These are phyloP conservation scores for Willowsia nigromaculata DNA, from an alignment of 2,888 invertebrate genomes.

Conservation along the genomic window DNA sequence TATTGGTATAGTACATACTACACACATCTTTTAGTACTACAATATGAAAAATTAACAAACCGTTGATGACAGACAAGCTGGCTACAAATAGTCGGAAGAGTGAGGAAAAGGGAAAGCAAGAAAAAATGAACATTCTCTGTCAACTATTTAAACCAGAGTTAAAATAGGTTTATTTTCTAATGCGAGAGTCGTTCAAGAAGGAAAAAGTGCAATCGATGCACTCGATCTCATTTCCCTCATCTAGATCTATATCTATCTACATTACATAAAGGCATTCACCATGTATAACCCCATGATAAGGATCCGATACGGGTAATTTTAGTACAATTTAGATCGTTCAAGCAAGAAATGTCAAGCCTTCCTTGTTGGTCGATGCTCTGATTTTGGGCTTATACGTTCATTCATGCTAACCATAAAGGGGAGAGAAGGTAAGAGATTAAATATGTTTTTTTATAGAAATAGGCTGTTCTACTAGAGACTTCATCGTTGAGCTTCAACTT, in stretches of 20 bases:
- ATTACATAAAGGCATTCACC: background rate
- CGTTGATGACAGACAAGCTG: constrained; percentile 56
- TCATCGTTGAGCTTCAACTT: background rate
- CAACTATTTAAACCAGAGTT: background rate
- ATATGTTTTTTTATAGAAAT: constrained; percentile 19
- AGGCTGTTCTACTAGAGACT: constrained; percentile 20
- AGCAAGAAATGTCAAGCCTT: constrained; percentile 19
- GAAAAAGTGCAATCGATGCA: constrained; percentile 31
- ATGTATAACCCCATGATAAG: background rate
- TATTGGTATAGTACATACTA: background rate
- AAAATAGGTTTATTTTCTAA: constrained; percentile 9
- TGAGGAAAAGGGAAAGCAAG: background rate
- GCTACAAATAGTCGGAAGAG: background rate
- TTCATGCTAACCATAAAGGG: background rate
- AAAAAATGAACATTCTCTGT: constrained; percentile 25
- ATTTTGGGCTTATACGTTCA: background rate
- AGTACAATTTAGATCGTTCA: constrained; percentile 1
- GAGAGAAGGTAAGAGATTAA: too few species aligned
- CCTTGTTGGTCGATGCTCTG: background rate
- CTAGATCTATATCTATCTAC: background rate
- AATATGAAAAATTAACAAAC: constrained; percentile 57
- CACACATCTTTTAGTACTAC: background rate
- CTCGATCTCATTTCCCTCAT: constrained; percentile 8
- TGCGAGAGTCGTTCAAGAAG: background rate
- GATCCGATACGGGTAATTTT: background rate